Base-by-base conservation (phyloP, 1,140 invertebrate species). In the Lepeophtheirus salmonis region DNA sequence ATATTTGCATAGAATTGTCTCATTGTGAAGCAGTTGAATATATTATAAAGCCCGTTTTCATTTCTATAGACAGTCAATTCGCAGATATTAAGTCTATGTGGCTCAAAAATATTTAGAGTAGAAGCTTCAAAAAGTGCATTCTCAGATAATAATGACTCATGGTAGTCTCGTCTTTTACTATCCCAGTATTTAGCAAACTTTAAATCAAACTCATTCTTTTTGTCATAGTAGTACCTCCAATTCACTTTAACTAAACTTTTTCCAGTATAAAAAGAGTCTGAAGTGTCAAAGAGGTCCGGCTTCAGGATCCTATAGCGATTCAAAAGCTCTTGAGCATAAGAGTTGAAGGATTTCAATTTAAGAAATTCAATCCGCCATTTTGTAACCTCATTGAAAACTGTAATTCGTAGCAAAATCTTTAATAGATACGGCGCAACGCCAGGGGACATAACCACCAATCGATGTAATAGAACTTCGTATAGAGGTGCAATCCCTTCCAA, bases 381-480 rank as follows among this genome's bases (percentile, higher is more conserved):
- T n/a, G 30, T 41, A n/a, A 41, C 30, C 6, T 41, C 30, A 6
- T n/a, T 6, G 30, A n/a, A 6, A 10, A 41, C 6, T n/a, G 30
- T 41, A 6, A 41, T n/a, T 6, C 30, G 30, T 6, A 41, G 30
- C 6, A 41, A n/a, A n/a, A 41, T 41, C 30, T 41, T 41, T 10
- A 41, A n/a, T 6, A 41, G 30, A n/a, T 41, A 41, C 6, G 30
- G 30, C 6, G 6, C 30, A 10, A n/a, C 6, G 30, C 6, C 1
- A 20, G 23, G 23, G n/a, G n/a, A 54, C 14, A 17, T 14, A n/a
- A 18, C 49, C n/a, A 2, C 52, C 16, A 62, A 22, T 14, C 23
- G 48, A 12, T 10, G n/a, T 20, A 62, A 10, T 50, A 10, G 49
- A 24, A 48, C 50, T 13, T 62, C n/a, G 16, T 60, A 26, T 50